A percentile compares a stretch with the other conserved stretches of the same genome.
These are phyloP conservation scores for Oscheius onirici DNA, from an alignment of 2,888 invertebrate species.

Conservation along the genomic window DNA sequence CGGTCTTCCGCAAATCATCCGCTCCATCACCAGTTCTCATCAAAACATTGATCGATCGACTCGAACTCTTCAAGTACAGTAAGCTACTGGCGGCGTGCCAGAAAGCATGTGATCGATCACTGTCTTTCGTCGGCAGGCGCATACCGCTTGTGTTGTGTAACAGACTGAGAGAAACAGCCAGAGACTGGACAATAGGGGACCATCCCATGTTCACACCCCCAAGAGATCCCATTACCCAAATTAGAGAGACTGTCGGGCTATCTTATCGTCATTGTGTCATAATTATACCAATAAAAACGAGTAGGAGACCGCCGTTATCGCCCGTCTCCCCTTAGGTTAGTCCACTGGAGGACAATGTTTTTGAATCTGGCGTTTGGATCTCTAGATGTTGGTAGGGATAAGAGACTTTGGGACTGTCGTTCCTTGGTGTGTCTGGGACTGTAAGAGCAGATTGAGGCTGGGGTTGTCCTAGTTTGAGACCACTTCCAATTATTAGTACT, in stretches of 20 bases:
- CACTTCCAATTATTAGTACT: too few relatives aligned
- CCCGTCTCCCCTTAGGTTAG: background rate
- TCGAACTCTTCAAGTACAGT: slow-evolving; percentile 10
- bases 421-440: too few relatives aligned
- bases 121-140: slow-evolving; percentile 24
- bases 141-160: slow-evolving; percentile 29
- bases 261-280: slow-evolving; percentile 21
- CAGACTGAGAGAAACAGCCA: background rate
- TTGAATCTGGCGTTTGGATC: background rate
- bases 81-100: slow-evolving; percentile 26
- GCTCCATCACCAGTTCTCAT: too few relatives aligned
- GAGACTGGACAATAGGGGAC: background rate
- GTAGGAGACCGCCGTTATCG: slow-evolving; percentile 1
- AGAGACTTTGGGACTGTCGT: too few relatives aligned
- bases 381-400: background rate
- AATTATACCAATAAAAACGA: slow-evolving; percentile 26
- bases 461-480: too few relatives aligned
- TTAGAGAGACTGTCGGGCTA: background rate
- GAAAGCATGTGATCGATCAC: slow-evolving; percentile 23
- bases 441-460: too few relatives aligned
- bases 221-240: background rate
- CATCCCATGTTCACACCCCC: background rate
- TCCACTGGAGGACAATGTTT: background rate
- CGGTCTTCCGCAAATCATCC: background rate
- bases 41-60: too few relatives aligned